Evolutionary conservation across 2,888 invertebrate species (phyloP).

Genomic region (Pachydiplax longipennis): DNA sequence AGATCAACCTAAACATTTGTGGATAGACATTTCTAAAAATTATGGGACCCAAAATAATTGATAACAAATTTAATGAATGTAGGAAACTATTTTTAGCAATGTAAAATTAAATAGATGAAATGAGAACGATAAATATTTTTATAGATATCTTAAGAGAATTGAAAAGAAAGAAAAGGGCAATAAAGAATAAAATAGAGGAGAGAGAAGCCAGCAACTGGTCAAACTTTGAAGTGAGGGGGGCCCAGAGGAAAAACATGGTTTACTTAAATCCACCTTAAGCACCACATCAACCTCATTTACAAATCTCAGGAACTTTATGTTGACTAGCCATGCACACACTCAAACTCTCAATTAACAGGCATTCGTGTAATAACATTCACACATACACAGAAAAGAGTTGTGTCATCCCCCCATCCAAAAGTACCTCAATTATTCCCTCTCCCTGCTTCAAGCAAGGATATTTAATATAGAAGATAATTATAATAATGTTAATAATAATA

Average conservation of each 20-base stretch:
- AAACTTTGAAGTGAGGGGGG: neutral
- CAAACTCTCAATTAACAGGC: neutral
- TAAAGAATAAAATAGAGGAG: neutral
- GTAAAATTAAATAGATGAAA: neutral
- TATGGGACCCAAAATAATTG: neutral
- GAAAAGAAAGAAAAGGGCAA: neutral
- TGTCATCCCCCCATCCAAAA: constrained; percentile 45
- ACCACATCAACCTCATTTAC: constrained; percentile 50
- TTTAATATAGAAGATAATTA: constrained; percentile 41
- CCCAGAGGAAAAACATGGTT: constrained; percentile 2
- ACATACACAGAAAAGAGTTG: constrained; percentile 18
- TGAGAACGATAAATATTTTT: neutral
- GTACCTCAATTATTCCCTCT: constrained; percentile 46
- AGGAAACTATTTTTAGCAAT: neutral
- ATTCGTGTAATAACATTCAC: constrained; percentile 6
- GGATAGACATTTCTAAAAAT: neutral
- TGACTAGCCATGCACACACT: constrained; percentile 50
- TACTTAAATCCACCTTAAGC: constrained; percentile 49
- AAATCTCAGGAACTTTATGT: constrained; percentile 53
- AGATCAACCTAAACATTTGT: neutral
- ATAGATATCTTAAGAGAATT: neutral
- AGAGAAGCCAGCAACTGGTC: neutral
- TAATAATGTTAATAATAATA: constrained; percentile 47
- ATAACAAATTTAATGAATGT: neutral
- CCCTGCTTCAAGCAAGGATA: constrained; percentile 50